Conservation (phyloP, 2,113 vertebrate species). For the Sinosuthora webbiana region DNA sequence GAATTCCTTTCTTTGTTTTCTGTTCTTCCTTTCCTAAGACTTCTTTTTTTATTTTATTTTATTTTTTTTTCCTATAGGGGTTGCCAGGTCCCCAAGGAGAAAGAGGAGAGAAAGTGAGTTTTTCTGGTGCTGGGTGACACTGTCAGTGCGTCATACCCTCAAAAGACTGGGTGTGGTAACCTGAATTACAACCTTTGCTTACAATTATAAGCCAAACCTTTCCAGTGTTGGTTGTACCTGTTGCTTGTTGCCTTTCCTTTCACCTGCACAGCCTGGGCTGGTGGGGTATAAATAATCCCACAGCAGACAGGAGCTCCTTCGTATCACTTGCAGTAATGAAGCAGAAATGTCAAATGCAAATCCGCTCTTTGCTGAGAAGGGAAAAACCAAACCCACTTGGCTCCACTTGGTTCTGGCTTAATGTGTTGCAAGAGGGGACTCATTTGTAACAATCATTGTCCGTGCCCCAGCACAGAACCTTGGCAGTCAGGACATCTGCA, state of each 20-base stretch:
- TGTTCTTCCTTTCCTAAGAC: neutral
- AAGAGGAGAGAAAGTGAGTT: conserved; percentile 88
- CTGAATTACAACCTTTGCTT: neutral
- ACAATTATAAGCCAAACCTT: neutral
- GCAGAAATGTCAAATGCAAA: neutral
- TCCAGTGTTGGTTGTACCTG: neutral
- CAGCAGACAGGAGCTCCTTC: neutral
- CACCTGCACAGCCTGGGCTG: neutral
- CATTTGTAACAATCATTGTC: neutral
- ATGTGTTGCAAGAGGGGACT: neutral
- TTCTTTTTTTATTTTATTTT: neutral
- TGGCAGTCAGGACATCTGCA: neutral
- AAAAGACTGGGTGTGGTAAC: neutral
- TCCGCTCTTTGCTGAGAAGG: neutral
- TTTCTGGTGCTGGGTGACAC: neutral
- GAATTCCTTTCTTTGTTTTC: neutral
- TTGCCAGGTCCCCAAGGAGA: conserved; percentile 90
- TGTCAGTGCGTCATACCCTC: neutral
- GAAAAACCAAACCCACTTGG: neutral
- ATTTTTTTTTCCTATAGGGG: conserved; percentile 71
- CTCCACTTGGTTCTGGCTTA: neutral
- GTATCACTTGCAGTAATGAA: neutral
- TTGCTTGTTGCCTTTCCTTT: neutral
- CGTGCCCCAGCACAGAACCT: neutral
- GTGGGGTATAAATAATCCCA: neutral